Evolutionary conservation across 2,888 invertebrate species (phyloP).

Genomic region (Micoletzkya japonica): DNA sequence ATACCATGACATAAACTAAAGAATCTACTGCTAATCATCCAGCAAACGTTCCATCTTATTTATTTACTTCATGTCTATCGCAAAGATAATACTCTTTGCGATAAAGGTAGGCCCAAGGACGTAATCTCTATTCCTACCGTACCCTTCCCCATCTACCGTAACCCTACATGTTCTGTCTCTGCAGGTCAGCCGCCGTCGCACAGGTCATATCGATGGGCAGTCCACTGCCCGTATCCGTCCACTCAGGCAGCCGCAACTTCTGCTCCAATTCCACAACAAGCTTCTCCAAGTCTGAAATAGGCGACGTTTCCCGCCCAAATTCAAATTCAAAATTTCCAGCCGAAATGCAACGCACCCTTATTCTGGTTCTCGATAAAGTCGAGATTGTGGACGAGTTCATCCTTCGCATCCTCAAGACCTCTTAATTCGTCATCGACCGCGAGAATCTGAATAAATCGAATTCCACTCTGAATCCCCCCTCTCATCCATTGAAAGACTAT

Average conservation of each 20-base stretch:
- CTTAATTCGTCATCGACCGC: constrained; percentile 36
- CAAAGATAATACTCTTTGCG: no score
- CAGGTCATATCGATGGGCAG: constrained; percentile 32
- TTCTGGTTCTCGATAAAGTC: constrained; percentile 45
- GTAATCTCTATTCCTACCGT: no score
- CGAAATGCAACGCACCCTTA: constrained; percentile 25
- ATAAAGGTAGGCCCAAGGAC: no score
- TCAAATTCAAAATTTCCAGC: neutral
- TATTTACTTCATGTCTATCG: no score
- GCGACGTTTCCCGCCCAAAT: neutral
- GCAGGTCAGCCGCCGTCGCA: constrained; percentile 38
- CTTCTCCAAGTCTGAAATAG: constrained; percentile 35
- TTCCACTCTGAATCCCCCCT: no score
- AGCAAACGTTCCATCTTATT: neutral
- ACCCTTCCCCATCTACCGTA: constrained; percentile 2
- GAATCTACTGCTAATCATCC: neutral
- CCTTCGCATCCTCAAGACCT: constrained; percentile 38
- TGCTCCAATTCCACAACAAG: constrained; percentile 40
- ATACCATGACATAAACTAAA: no score
- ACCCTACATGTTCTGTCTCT: constrained; percentile 39
- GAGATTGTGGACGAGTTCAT: constrained; percentile 39
- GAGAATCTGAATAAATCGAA: constrained; percentile 35
- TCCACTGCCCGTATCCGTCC: constrained; percentile 26
- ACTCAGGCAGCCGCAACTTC: constrained; percentile 37
- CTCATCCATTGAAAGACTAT: no score